Conservation (phyloP, 2,888 invertebrate species). For the Eupithecia pulchellata region DNA sequence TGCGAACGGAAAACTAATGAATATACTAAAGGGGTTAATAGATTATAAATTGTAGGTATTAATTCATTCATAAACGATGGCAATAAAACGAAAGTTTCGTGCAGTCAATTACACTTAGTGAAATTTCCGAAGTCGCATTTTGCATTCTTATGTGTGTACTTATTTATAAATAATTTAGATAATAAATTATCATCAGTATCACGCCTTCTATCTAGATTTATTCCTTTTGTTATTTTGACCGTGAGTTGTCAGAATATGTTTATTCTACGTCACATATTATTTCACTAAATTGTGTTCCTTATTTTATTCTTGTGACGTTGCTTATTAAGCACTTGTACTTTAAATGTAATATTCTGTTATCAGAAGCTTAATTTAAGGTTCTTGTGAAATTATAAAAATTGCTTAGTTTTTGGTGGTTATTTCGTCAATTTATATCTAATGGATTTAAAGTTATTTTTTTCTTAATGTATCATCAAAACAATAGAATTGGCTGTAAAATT, state of each 20-base stretch:
- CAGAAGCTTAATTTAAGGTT: neutral
- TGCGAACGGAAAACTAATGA: neutral
- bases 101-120: constrained; percentile 56
- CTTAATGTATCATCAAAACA: neutral
- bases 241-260: neutral
- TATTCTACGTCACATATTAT: constrained; percentile 6
- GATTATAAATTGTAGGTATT: constrained; percentile 34
- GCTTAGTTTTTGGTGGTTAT: neutral
- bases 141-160: constrained; percentile 41
- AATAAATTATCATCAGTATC: constrained; percentile 27
- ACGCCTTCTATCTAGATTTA: constrained; percentile 10
- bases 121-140: constrained; percentile 47
- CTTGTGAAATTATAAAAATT: neutral
- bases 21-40: constrained; percentile 23
- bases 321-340: neutral
- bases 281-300: neutral
- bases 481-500: neutral
- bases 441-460: neutral
- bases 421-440: neutral
- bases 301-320: neutral
- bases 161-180: constrained; percentile 43
- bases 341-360: too few relatives aligned
- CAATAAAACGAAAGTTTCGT: constrained; percentile 54
- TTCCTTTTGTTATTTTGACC: neutral
- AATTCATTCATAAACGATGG: constrained; percentile 45